A percentile compares a stretch with the other conserved stretches of the same genome.
phyloP scores from a whole-genome alignment of 2,113 vertebrate species.

The Neogobius melanostomus region DNA sequence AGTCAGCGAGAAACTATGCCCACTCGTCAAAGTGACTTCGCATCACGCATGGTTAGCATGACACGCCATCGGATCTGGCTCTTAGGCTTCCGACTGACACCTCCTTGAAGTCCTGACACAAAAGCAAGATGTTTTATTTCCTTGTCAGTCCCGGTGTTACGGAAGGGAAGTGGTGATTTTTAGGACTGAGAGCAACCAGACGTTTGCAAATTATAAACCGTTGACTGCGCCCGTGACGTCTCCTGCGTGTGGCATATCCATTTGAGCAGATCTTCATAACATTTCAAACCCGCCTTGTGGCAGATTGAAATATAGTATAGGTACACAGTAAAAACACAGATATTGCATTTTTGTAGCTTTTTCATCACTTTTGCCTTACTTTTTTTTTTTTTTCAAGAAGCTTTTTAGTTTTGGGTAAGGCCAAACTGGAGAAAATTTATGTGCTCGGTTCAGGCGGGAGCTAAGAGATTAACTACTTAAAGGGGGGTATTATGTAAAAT shows the following conservation, averaged over 20 bases:
- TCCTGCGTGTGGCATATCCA: conserved; percentile 43
- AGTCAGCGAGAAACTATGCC: too few relatives aligned
- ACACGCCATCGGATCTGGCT: conserved; percentile 49
- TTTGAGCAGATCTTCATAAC: conserved; percentile 37
- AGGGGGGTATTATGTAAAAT: too few relatives aligned
- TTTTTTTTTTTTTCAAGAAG: too few relatives aligned
- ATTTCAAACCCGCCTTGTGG: conserved; percentile 11
- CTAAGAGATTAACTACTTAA: too few relatives aligned
- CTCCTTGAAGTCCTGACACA: conserved; percentile 39
- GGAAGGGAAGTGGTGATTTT: conserved; percentile 37
- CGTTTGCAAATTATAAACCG: conserved; percentile 50
- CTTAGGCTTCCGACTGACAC: conserved; percentile 51
- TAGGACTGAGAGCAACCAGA: conserved; percentile 49
- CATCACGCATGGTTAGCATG: conserved; percentile 37
- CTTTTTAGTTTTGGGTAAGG: too few relatives aligned
- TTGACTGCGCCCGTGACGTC: conserved; percentile 29
- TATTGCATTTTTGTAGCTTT: too few relatives aligned
- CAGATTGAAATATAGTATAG: too few relatives aligned
- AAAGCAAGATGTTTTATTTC: conserved; percentile 50
- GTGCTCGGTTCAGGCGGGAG: too few relatives aligned
- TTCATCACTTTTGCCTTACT: too few relatives aligned
- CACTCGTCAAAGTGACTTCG: too few relatives aligned
- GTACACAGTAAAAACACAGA: too few relatives aligned
- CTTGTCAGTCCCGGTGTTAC: conserved; percentile 51
- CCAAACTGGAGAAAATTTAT: too few relatives aligned